Evolutionary conservation across 1,140 invertebrate species (phyloP).

Genomic region (Acromyrmex heyeri): DNA sequence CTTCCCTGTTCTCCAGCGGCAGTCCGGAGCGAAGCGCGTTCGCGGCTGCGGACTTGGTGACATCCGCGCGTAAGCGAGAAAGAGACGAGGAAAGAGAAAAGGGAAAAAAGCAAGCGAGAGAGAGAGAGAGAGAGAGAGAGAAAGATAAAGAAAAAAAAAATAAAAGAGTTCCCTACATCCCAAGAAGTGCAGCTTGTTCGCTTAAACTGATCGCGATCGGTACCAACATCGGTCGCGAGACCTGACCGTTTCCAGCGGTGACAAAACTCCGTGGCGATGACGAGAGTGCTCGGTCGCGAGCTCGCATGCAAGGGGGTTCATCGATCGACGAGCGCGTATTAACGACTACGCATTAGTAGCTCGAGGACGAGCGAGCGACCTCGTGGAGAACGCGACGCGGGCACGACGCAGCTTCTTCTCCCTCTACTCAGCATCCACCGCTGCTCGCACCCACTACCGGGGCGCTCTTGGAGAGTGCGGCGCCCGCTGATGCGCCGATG

Average conservation of each 20-base stretch:
- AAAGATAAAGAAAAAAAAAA: background rate
- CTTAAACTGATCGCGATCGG: background rate
- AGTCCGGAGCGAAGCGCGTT: constrained; percentile 83
- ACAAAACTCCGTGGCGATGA: constrained; percentile 1
- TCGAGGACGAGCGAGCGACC: constrained; percentile 23
- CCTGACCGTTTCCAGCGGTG: background rate
- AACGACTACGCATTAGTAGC: background rate
- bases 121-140: background rate
- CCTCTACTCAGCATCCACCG: constrained; percentile 30
- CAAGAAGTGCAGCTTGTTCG: background rate
- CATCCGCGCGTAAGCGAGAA: constrained; percentile 34
- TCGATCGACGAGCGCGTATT: constrained; percentile 39
- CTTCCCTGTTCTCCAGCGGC: constrained; percentile 82
- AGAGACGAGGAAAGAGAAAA: background rate
- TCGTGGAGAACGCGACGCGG: constrained; percentile 48
- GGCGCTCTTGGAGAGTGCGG: constrained; percentile 70
- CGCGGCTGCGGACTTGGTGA: constrained; percentile 74
- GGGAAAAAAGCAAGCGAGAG: background rate
- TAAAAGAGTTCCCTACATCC: constrained; percentile 6
- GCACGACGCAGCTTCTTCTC: constrained; percentile 38
- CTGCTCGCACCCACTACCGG: constrained; percentile 56
- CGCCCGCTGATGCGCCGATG: constrained; percentile 84
- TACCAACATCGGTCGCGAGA: background rate
- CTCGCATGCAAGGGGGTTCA: background rate
- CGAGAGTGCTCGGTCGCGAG: background rate